Conservation (phyloP, 2,888 invertebrate genomes). For the Acleris holmiana region DNA sequence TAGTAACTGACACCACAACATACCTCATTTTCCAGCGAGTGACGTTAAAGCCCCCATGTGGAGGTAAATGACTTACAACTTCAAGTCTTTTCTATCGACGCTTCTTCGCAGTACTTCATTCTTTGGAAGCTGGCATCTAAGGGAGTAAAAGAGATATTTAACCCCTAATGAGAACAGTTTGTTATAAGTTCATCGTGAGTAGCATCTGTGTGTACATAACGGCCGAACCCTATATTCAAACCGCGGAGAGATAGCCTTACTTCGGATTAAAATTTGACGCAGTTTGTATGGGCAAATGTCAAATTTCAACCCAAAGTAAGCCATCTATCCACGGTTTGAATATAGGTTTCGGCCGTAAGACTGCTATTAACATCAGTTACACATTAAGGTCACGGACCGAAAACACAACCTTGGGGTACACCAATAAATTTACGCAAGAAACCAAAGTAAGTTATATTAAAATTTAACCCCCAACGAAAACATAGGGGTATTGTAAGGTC, state of each 20-base stretch:
- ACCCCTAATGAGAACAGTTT: not conserved
- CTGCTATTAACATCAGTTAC: no score
- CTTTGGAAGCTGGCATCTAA: slow-evolving; percentile 32
- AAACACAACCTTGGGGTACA: slow-evolving; percentile 46
- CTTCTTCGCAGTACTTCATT: slow-evolving; percentile 24
- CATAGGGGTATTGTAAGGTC: no score
- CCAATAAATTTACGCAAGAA: slow-evolving; percentile 39
- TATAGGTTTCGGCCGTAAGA: no score
- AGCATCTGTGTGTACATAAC: no score
- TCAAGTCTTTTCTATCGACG: slow-evolving; percentile 28
- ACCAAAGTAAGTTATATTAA: slow-evolving; percentile 31
- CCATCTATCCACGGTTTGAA: no score
- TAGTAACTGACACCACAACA: slow-evolving; percentile 7
- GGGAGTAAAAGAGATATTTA: not conserved
- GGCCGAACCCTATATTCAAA: no score
- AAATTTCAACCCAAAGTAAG: no score
- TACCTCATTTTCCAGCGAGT: slow-evolving; percentile 27
- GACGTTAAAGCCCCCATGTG: slow-evolving; percentile 19
- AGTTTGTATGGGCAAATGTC: no score
- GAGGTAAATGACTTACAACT: slow-evolving; percentile 23
- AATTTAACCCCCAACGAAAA: no score
- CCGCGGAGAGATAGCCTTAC: no score
- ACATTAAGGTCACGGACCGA: slow-evolving; percentile 41
- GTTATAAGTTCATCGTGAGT: no score
- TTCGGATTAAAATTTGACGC: no score